Evolutionary conservation across 1,140 invertebrate genomes (phyloP), one percentile per base, ranked within the genome.

Genomic region (Drosophila baimaii): DNA sequence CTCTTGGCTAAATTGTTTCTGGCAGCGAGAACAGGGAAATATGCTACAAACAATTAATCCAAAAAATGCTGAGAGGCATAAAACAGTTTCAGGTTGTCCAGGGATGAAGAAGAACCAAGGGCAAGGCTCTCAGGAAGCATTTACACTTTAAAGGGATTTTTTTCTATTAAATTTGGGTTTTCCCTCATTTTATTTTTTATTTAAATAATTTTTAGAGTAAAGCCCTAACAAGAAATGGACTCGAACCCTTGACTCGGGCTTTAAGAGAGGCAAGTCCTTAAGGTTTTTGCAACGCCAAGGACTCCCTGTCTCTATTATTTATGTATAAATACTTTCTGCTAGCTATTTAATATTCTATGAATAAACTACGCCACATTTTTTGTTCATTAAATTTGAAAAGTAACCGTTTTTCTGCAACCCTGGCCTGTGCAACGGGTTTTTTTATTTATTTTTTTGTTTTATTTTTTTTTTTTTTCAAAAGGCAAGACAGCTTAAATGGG

Each of bases 21-120:
- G 25, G 49, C 61, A 63, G 31, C 39, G 66, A 29, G 39, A 35
- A 44, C 47, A 44, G 47, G 56, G 52, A 61, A 73, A 51, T 54
- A 54, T 47, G 47, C 55, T 49, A 64, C 55, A 71, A 74, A 72
- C 68, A 74, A 74, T 72, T 74, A 72, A 72, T 51, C 33, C 29
- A 46, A 74, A 73, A 73, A 72, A 39, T 62, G 46, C 68, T 25
- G 37, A 72, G 70, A 55, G 70, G 25, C 66, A 61, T 39, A 72
- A 23, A 54, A 72, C 37, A 49, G 47, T 72, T 54, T 31, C 37
- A 72, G 13, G 65, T 73, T 19, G 25, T 29, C 35, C 44, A 72
- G 27, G 55, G 70, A 33, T 27, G 46, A 33, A 19, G 33, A 23
- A 10, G 44, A 55, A 17, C 21, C 19, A 29, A 21, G 9, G 21